Evolutionary conservation across 2,888 invertebrate species (phyloP).

Genomic region (Furcula furcula): DNA sequence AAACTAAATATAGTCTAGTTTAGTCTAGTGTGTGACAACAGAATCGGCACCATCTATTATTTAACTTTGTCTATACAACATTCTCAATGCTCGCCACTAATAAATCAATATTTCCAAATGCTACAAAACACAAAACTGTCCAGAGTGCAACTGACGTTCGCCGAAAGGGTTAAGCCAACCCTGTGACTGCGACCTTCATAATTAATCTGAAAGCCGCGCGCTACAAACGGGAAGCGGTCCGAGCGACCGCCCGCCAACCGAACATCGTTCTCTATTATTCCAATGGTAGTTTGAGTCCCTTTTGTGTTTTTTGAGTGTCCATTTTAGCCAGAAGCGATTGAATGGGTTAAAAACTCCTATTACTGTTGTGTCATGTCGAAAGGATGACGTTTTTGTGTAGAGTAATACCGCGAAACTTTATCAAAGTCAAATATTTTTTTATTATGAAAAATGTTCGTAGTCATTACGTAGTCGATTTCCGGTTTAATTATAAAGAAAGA

Average conservation of each 20-base stretch:
- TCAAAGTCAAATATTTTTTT: too few species aligned
- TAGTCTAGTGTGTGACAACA: too few species aligned
- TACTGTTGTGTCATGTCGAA: conserved; percentile 11
- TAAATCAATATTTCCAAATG: conserved; percentile 28
- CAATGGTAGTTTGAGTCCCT: conserved; percentile 27
- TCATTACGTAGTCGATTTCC: too few species aligned
- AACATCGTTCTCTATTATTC: conserved; percentile 38
- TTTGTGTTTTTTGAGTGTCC: conserved; percentile 36
- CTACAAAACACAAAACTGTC: conserved; percentile 29
- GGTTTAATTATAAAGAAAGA: too few species aligned
- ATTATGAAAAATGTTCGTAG: too few species aligned
- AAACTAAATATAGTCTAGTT: too few species aligned
- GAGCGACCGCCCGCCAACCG: conserved; percentile 30
- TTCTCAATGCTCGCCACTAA: conserved; percentile 23
- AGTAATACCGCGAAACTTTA: too few species aligned
- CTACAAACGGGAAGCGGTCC: conserved; percentile 34
- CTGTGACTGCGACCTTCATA: conserved; percentile 38
- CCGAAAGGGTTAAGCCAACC: conserved; percentile 37
- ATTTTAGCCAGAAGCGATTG: conserved; percentile 26
- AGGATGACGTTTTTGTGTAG: too few species aligned
- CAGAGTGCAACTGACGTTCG: conserved; percentile 39
- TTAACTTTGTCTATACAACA: too few species aligned
- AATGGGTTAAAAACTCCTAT: conserved; percentile 22
- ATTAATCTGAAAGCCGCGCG: conserved; percentile 46
- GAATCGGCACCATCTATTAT: too few species aligned